Evolutionary conservation across 1,140 invertebrate species (phyloP), one percentile per base, ranked within the genome.

Genomic region (Lineus longissimus): DNA sequence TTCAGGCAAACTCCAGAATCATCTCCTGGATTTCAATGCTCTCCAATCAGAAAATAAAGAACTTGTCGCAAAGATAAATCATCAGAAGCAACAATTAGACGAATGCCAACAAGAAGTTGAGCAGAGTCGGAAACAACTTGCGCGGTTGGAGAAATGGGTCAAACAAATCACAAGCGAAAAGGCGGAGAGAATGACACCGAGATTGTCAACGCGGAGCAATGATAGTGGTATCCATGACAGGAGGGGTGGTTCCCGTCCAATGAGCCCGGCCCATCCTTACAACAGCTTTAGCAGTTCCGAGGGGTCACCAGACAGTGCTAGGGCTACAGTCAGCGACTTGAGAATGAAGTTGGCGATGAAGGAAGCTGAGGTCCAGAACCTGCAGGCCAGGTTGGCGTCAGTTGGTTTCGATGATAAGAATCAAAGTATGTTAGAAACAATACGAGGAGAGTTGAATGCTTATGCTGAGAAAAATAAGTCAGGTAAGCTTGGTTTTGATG

Each of bases 281-380:
- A 31, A 22, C 15, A 27, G 25, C 56, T n/a, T 30, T 33, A 19
- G 22, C 33, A n/a, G 57, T 30, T 11, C 47, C 45, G 29, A 31
- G 60, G 47, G 64, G 59, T 22, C 47, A 47, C 40, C 58, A 27
- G 47, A 36, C 30, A 59, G 61, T 25, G 70, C 71, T 9, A 70
- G 66, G 59, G 57, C 63, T 9, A 69, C 70, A 22, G 23, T 71
- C 13, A 65, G 67, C 45, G 70, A 71, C 45, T 64, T 74, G 15
- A 78, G 76, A 54, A 63, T 71, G 61, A 66, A 76, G 67, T 62
- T 76, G 31, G 66, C 69, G 15, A 72, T 73, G 65, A 76, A 75
- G 63, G 76, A 78, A 70, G 70, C 71, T n/a, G 76, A 78, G 41
- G 73, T 76, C 11, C 70, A 75, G 55, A 62, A 74, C 54, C 66